Base-by-base conservation (phyloP, 2,797 vertebrate species). In the Malurus splendens region DNA sequence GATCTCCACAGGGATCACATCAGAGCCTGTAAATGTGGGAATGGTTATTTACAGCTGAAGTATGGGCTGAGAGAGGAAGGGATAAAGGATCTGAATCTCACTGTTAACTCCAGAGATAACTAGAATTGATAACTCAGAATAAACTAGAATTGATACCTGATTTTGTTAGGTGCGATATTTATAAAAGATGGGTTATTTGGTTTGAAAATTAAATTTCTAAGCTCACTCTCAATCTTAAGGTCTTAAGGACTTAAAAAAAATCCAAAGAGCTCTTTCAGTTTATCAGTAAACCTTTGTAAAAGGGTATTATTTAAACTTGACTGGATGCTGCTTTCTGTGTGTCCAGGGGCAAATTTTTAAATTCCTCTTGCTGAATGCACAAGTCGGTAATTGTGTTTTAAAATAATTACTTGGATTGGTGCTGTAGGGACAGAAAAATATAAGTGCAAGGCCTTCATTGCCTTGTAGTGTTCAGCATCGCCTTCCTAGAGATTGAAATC, bases 231-330 rank as follows among this genome's bases (percentile, higher is more conserved):
- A 38, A 44, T 59, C 45, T 12, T 47, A 82, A 91, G 18, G 20
- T 66, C 52, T 79, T 36, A 71, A 91, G 25, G 13, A 14, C 65
- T 71, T 4, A 17, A 82, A 89, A 85, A 16, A 27, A 7, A 1
- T 61, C 16, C 3, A 4, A 84, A 52, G 74, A 65, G 41, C 71
- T 65, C 79, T 88, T 94, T 90, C 79, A 88, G 50, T n/a, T 70
- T 75, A 50, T 71, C 82, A 50, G 61, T 72, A 90, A 75, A 83
- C 90, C 75, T 86, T 67, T 51, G 9, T 78, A 91, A 90, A 90
- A 50, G 47, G 82, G 16, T 79, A 9, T 91, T 90, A 61, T 86
- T 94, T 94, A 72, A 92, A 71, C 88, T 60, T 61, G 73, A 61
- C 70, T 89, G 54, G 56, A 20, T 86, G 71, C 39, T 89, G 55